Conservation (phyloP, 2,888 invertebrate genomes). For the Bellardia pandia region DNA sequence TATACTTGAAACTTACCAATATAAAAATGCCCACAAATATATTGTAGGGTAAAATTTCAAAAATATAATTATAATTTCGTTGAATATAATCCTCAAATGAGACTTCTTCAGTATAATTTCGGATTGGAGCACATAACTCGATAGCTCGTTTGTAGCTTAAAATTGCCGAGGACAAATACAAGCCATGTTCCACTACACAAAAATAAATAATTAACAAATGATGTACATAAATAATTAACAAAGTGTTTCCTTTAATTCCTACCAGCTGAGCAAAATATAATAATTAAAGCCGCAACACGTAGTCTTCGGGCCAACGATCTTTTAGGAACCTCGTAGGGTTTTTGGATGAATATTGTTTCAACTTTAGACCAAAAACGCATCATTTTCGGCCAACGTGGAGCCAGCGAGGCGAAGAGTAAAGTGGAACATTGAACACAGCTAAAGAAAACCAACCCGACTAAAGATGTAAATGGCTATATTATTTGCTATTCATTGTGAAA, state of each 20-base stretch:
- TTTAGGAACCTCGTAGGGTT: constrained; percentile 79
- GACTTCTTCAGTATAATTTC: constrained; percentile 72
- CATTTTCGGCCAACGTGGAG: constrained; percentile 80
- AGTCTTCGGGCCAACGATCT: constrained; percentile 77
- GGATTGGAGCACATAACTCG: constrained; percentile 73
- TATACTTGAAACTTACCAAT: constrained; percentile 75
- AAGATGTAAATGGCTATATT: not conserved
- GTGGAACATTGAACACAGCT: constrained; percentile 77
- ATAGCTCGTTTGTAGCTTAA: constrained; percentile 74
- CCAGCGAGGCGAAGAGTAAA: constrained; percentile 80
- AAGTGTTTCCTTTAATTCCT: not conserved
- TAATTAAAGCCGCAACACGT: constrained; percentile 76
- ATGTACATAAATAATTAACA: not conserved
- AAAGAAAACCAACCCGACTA: constrained; percentile 82
- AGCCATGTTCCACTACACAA: constrained; percentile 78
- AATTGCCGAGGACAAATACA: constrained; percentile 78
- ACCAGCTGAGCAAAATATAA: constrained; percentile 78
- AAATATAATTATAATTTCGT: constrained; percentile 79
- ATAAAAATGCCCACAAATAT: constrained; percentile 72
- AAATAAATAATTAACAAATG: not conserved
- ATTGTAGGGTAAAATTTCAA: constrained; percentile 77
- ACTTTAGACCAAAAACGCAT: constrained; percentile 80
- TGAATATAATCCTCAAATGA: constrained; percentile 76
- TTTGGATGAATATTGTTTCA: constrained; percentile 79
- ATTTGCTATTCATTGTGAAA: not conserved